A percentile compares a stretch with the other conserved stretches of the same genome.
Evolutionary conservation across 2,888 invertebrate genomes (phyloP).

Genomic region (Agapostemon virescens): DNA sequence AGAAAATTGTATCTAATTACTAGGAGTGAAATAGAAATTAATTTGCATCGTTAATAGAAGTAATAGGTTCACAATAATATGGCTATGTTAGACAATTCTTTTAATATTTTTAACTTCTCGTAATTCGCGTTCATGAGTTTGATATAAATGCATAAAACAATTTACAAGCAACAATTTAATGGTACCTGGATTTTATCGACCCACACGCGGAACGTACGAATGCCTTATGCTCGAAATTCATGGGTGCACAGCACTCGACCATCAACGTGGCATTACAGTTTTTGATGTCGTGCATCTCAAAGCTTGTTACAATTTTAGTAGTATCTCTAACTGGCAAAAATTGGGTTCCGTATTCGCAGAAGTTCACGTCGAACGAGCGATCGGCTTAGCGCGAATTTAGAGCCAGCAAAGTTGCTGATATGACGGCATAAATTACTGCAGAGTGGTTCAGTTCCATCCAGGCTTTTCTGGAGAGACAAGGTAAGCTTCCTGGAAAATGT

Average conservation of each 20-base stretch:
- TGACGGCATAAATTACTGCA: slow-evolving; percentile 41
- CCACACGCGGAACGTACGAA: no score
- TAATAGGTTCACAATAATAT: no score
- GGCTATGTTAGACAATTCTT: not conserved
- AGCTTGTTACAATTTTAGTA: not conserved
- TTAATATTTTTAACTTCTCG: no score
- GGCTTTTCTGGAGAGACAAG: slow-evolving; percentile 36
- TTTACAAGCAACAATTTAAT: no score
- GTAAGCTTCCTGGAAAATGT: slow-evolving; percentile 32
- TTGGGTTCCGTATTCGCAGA: not conserved
- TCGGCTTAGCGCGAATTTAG: slow-evolving; percentile 27
- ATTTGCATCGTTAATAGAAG: not conserved
- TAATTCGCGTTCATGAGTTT: no score
- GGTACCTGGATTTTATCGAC: no score
- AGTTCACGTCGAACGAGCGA: not conserved
- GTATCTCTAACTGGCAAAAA: not conserved
- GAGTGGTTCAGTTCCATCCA: slow-evolving; percentile 32
- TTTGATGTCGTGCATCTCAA: not conserved
- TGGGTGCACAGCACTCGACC: not conserved
- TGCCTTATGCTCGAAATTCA: not conserved
- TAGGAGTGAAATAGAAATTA: no score
- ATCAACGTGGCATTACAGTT: not conserved
- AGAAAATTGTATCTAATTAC: not conserved
- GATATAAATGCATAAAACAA: no score
- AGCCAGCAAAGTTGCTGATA: slow-evolving; percentile 25